phyloP scores from a whole-genome alignment of 2,888 invertebrate genomes.

The Gisinianus flammeolus region DNA sequence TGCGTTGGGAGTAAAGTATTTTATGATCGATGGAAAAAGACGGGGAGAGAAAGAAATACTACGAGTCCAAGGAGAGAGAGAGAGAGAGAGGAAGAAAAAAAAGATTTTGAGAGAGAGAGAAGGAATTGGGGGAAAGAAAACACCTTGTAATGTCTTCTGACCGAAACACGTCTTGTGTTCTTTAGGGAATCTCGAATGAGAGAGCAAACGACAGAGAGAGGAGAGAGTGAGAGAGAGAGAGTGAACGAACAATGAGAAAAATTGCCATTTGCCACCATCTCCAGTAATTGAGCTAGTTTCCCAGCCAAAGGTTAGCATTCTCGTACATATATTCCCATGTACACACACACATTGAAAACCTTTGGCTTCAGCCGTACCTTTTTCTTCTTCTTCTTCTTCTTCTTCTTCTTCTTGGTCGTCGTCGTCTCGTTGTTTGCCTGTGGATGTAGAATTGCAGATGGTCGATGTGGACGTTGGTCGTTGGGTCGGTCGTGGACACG shows the following conservation, averaged over 20 bases:
- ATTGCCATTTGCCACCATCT: constrained; percentile 35
- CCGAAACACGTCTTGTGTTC: constrained; percentile 27
- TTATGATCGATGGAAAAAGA: constrained; percentile 30
- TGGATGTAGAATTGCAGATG: too few relatives aligned
- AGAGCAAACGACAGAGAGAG: too few relatives aligned
- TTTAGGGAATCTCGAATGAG: constrained; percentile 33
- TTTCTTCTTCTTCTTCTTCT: too few relatives aligned
- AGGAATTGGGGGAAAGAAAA: constrained; percentile 7
- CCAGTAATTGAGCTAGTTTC: constrained; percentile 16
- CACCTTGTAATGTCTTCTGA: constrained; percentile 33
- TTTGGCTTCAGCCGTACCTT: too few relatives aligned
- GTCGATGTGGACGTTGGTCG: not conserved
- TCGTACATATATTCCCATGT: not conserved
- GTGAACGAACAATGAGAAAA: constrained; percentile 30
- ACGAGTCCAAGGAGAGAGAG: too few relatives aligned
- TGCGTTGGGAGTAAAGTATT: constrained; percentile 23
- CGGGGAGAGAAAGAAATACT: not conserved
- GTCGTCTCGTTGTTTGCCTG: too few relatives aligned
- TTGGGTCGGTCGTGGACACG: too few relatives aligned
- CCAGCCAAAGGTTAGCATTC: not conserved
- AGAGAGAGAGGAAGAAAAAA: not conserved
- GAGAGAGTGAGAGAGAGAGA: too few relatives aligned
- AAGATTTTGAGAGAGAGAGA: not conserved
- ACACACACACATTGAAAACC: too few relatives aligned
- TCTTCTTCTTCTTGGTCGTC: too few relatives aligned